Base-by-base conservation (phyloP, 2,888 invertebrate species). In the Polyommatus iphigenia region DNA sequence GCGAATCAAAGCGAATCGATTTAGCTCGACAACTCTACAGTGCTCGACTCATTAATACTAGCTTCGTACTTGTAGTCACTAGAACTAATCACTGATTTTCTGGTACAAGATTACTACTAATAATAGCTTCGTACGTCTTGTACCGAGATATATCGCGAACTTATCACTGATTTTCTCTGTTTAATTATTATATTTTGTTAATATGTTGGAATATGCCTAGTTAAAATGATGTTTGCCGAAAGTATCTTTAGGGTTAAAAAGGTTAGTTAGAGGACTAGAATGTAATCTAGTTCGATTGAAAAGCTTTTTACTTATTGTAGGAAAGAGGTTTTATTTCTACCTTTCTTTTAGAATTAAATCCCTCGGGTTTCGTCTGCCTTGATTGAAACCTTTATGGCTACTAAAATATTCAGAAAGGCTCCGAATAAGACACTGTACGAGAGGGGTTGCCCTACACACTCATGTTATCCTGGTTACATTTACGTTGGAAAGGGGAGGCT, bases 311-410 rank as follows among this genome's bases (percentile, higher is more conserved):
- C 29, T 67, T 32, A 24, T 67, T 29, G 29, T 15, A 5, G 15
- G 15, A 6, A 67, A 15, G 29, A 29, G 67, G 13, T 32, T 73
- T 77, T 73, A 59, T 77, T 77, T 79, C 36, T 75, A 67, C 73
- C 62, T 77, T 71, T 77, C 62, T 79, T 67, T 77, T 41, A 57
- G 77, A 77, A 73, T 79, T 77, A 79, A 79, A 77, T 77, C 76
- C 57, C 76, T 76, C 54, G 72, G 71, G 71, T 71, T 76, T 73
- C 78, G 77, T 77, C 32, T 78, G 76, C 78, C 79, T 81, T 80
- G 82, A 82, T 81, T 82, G 81, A 80, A 80, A 82, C 82, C 80
- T 81, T 79, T 79, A 79, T 80, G 81, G 79, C 81, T 76, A 78
- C 77, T 83, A 78, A 82, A 83, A 82, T 82, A 83, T 83, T 83